These are phyloP conservation scores for Trachelus iudaicus DNA, from an alignment of 2,888 invertebrate species.

Conservation along the genomic window DNA sequence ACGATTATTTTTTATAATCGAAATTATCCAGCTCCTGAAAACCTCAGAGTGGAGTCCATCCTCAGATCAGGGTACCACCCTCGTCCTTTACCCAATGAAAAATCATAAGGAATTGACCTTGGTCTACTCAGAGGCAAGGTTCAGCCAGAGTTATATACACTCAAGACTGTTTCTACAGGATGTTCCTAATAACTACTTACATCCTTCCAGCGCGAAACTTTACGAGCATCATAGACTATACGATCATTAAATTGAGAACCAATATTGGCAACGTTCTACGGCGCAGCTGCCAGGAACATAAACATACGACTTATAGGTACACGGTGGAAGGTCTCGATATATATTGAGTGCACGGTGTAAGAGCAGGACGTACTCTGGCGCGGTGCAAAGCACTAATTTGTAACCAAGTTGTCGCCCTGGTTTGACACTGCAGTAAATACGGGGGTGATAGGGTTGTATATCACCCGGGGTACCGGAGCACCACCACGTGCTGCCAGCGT, in stretches of 20 bases:
- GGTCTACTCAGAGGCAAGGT: neutral
- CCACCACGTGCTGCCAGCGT: slow-evolving; percentile 22
- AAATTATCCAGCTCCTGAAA: neutral
- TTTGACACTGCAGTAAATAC: slow-evolving; percentile 65
- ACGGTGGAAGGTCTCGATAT: slow-evolving; percentile 31
- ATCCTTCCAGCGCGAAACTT: slow-evolving; percentile 20
- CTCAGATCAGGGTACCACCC: neutral
- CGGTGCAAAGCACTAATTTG: slow-evolving; percentile 62
- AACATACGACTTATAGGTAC: slow-evolving; percentile 47
- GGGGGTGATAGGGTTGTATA: slow-evolving; percentile 62
- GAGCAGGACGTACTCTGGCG: slow-evolving; percentile 25
- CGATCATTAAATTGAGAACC: slow-evolving; percentile 64
- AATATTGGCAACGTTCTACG: slow-evolving; percentile 60
- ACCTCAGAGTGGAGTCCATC: neutral
- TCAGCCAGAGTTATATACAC: neutral
- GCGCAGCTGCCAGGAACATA: slow-evolving; percentile 62
- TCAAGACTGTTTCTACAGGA: neutral
- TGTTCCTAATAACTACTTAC: neutral
- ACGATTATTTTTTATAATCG: neutral
- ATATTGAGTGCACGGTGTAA: slow-evolving; percentile 38
- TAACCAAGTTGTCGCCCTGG: slow-evolving; percentile 64
- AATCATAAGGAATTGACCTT: neutral
- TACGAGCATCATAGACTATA: slow-evolving; percentile 41
- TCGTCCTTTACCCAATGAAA: neutral
- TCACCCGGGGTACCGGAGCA: slow-evolving; percentile 52